A percentile compares a stretch with the other conserved stretches of the same genome.
phyloP scores from a whole-genome alignment of 30 jellyfish, hydroid and myxozoan genomes.

The Aurelia aurita region DNA sequence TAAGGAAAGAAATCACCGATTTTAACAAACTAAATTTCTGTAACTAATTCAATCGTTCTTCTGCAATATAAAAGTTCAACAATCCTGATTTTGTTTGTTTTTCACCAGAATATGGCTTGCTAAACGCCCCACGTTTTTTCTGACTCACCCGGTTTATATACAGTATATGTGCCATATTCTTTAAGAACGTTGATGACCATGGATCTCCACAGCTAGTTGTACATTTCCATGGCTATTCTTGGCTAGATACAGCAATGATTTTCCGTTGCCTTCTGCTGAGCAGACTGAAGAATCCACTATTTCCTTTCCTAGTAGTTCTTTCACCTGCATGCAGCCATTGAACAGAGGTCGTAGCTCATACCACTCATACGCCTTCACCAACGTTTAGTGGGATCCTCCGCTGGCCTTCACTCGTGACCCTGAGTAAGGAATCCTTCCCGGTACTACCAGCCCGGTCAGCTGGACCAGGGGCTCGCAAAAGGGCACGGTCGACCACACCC shows the following conservation, averaged over 20 bases:
- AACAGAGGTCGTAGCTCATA: constrained; percentile 6
- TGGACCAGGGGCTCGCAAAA: constrained; percentile 10
- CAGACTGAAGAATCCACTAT: neutral
- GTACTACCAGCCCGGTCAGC: constrained; percentile 34
- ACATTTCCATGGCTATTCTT: neutral
- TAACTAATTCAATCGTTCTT: no score
- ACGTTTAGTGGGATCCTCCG: constrained; percentile 8
- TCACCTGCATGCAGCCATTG: neutral
- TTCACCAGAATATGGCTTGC: no score
- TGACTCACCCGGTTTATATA: no score
- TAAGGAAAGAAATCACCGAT: no score
- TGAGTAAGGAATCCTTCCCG: constrained; percentile 24
- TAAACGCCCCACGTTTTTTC: no score
- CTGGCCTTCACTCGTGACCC: constrained; percentile 25
- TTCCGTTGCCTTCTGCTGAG: constrained; percentile 10
- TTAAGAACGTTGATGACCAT: no score
- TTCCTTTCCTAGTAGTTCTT: neutral
- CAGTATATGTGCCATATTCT: no score
- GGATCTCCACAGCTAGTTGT: no score
- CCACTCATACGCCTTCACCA: constrained; percentile 20
- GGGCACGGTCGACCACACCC: neutral
- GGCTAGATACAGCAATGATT: neutral
- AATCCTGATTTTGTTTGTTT: no score
- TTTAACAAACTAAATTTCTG: no score
- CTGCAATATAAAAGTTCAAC: no score